A percentile compares a stretch with the other conserved stretches of the same genome.
Evolutionary conservation across 2,113 vertebrate genomes (phyloP).

Genomic region (Sus scrofa): DNA sequence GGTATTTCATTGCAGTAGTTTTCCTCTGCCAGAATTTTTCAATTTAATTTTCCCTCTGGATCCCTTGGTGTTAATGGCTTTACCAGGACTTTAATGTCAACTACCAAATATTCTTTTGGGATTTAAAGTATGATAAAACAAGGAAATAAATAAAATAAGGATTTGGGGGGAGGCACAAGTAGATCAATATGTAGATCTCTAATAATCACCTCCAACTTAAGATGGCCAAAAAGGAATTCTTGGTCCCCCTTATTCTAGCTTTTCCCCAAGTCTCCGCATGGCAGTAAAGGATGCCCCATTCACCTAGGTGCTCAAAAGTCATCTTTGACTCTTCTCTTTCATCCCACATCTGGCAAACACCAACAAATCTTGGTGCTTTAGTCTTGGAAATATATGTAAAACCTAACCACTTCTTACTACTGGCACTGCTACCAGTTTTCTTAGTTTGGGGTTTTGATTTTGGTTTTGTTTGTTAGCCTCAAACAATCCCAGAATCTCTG

Average conservation of each 20-base stretch:
- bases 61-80: not conserved
- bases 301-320: not conserved
- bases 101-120: conserved; percentile 12
- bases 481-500: not conserved
- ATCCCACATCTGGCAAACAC: not conserved
- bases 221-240: not conserved
- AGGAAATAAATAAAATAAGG: conserved; percentile 44
- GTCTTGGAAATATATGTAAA: conserved; percentile 30
- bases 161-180: not conserved
- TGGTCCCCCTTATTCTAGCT: not conserved
- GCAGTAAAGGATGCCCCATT: not conserved
- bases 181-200: not conserved
- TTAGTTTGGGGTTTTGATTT: not conserved
- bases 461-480: not conserved
- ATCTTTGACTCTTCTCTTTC: not conserved
- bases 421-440: not conserved
- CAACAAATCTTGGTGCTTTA: not conserved
- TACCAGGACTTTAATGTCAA: not conserved
- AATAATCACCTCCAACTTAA: conserved; percentile 30
- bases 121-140: conserved; percentile 34
- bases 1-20: conserved; percentile 36
- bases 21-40: conserved; percentile 59
- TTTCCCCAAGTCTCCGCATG: not conserved
- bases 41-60: conserved; percentile 29
- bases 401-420: not conserved